Conservation (phyloP, 2,113 vertebrate species). For the Hypomesus transpacificus region DNA sequence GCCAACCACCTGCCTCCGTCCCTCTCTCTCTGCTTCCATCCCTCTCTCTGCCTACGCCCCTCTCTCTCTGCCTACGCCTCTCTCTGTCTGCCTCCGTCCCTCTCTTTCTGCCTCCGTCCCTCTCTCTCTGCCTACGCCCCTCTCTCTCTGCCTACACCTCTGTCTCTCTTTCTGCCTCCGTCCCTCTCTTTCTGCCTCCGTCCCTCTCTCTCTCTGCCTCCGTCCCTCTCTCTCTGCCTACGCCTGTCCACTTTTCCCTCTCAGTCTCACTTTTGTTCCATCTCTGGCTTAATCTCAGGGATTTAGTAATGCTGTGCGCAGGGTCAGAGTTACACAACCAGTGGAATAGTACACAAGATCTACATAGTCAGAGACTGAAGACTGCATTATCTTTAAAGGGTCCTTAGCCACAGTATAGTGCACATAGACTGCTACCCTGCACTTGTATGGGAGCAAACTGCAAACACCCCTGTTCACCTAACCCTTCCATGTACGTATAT, state of each 20-base stretch:
- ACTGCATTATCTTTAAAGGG: too few relatives aligned
- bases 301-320: constrained; percentile 44
- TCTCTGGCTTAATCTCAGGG: constrained; percentile 58
- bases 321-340: constrained; percentile 55
- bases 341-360: too few relatives aligned
- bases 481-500: neutral
- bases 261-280: constrained; percentile 53
- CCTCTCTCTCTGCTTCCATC: neutral
- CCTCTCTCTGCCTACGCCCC: neutral
- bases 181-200: neutral
- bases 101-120: constrained; percentile 28
- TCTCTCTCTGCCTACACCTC: neutral
- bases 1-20: constrained; percentile 1
- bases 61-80: constrained; percentile 32
- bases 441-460: too few relatives aligned
- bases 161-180: neutral
- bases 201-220: neutral
- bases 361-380: neutral
- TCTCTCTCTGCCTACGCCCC: constrained; percentile 12
- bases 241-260: constrained; percentile 25
- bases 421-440: too few relatives aligned
- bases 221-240: constrained; percentile 16
- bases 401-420: too few relatives aligned
- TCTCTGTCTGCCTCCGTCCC: too few relatives aligned
- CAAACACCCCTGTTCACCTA: neutral